A percentile compares a stretch with the other conserved stretches of the same genome.
Evolutionary conservation across 2,113 vertebrate species (phyloP).

Genomic region (Leucopsar rothschildi): DNA sequence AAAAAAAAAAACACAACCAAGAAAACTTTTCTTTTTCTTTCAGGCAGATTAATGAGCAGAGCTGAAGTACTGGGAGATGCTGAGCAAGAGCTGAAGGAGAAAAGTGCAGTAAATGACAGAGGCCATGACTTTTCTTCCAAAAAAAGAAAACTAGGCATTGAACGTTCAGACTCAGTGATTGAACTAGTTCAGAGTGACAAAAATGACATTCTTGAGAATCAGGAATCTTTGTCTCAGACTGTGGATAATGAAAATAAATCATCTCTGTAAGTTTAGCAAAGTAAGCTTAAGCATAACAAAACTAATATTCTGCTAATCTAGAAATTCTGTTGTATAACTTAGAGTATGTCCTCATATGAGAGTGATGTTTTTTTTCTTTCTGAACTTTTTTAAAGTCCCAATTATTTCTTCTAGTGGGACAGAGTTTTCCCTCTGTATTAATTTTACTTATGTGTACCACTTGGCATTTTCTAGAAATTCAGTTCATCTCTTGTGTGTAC

Average conservation of each 20-base stretch:
- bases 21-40: background rate
- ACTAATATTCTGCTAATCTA: background rate
- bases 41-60: conserved; percentile 75
- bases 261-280: conserved; percentile 50
- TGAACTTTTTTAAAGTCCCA: background rate
- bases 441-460: background rate
- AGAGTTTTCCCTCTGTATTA: background rate
- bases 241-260: conserved; percentile 10
- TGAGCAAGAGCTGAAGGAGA: conserved; percentile 11
- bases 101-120: background rate
- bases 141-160: conserved; percentile 61
- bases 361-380: background rate
- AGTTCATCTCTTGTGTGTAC: background rate
- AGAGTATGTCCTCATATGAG: background rate
- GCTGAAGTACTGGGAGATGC: background rate
- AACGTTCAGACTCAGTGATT: conserved; percentile 54
- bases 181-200: conserved; percentile 33
- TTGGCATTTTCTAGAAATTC: background rate
- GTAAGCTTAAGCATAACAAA: background rate
- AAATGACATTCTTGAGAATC: background rate
- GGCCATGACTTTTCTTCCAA: conserved; percentile 1
- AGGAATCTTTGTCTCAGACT: background rate
- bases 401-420: background rate
- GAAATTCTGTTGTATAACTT: background rate
- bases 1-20: background rate